These are phyloP conservation scores for Drosophila orosa DNA, from an alignment of 1,140 invertebrate genomes.

Conservation along the genomic window DNA sequence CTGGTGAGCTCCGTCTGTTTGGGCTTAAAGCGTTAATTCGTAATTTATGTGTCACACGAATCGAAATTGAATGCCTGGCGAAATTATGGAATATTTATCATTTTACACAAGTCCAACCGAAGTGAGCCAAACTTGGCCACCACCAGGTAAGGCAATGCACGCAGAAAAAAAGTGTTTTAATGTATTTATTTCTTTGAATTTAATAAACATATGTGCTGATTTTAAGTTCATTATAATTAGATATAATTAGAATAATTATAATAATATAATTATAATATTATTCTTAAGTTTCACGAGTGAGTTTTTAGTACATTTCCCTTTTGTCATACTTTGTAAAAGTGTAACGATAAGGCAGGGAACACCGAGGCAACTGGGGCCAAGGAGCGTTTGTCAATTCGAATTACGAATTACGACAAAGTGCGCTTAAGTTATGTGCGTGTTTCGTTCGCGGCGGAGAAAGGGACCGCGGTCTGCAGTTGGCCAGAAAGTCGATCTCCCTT, in stretches of 20 bases:
- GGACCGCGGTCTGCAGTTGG: constrained; percentile 13
- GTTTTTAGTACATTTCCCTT: neutral
- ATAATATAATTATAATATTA: too few relatives aligned
- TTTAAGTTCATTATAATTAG: neutral
- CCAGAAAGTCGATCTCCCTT: constrained; percentile 69
- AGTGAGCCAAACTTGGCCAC: constrained; percentile 21
- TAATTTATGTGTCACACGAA: constrained; percentile 84
- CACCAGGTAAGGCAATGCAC: constrained; percentile 10
- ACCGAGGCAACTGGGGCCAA: constrained; percentile 25
- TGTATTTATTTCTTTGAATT: neutral
- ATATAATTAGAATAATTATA: too few relatives aligned
- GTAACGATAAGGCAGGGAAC: neutral
- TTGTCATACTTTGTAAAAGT: neutral
- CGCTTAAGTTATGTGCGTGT: constrained; percentile 75
- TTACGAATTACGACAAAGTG: constrained; percentile 83
- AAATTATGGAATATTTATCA: constrained; percentile 84
- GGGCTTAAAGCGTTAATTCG: constrained; percentile 84
- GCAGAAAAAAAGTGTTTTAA: neutral
- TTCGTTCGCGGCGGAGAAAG: constrained; percentile 27
- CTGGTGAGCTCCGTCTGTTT: constrained; percentile 20
- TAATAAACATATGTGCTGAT: rapidly evolving
- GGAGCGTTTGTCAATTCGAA: constrained; percentile 81
- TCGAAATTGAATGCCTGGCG: constrained; percentile 83
- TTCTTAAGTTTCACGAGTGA: neutral
- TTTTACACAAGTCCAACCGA: constrained; percentile 53